Evolutionary conservation across 2,888 invertebrate genomes (phyloP).

Genomic region (Rutpela maculata): DNA sequence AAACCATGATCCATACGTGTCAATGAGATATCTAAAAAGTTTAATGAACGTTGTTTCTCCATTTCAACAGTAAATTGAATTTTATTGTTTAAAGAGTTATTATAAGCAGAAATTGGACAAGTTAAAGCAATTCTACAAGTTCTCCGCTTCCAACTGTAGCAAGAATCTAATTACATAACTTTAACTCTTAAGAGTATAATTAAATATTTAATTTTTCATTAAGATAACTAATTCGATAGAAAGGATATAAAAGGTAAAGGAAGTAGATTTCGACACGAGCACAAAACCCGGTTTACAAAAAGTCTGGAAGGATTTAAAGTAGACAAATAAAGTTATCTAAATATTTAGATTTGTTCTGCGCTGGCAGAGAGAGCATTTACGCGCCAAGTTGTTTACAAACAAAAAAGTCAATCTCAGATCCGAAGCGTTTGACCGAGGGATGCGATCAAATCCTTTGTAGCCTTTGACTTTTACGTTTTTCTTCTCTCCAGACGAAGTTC

Average conservation of each 20-base stretch:
- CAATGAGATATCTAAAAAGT: too few relatives aligned
- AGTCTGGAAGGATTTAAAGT: not conserved
- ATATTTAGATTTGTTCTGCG: constrained; percentile 31
- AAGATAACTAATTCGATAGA: not conserved
- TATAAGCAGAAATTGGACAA: too few relatives aligned
- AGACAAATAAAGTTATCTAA: constrained; percentile 37
- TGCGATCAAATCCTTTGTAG: constrained; percentile 53
- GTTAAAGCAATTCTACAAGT: too few relatives aligned
- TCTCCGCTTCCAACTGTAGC: too few relatives aligned
- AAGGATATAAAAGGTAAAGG: not conserved
- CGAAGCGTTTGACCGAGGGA: constrained; percentile 51
- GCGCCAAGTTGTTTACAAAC: constrained; percentile 39
- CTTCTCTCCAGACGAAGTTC: constrained; percentile 26
- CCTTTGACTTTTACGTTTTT: constrained; percentile 40
- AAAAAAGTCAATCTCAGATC: constrained; percentile 39
- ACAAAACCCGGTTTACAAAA: not conserved
- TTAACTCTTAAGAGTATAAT: not conserved
- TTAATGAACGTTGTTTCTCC: too few relatives aligned
- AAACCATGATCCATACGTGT: too few relatives aligned
- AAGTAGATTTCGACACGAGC: constrained; percentile 9
- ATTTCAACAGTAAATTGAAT: too few relatives aligned
- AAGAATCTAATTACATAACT: too few relatives aligned
- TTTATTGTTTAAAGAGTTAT: too few relatives aligned
- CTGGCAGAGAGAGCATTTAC: constrained; percentile 1
- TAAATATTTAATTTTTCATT: not conserved